Conservation (phyloP, 2,888 invertebrate species). For the Mallateleia sp. region DNA sequence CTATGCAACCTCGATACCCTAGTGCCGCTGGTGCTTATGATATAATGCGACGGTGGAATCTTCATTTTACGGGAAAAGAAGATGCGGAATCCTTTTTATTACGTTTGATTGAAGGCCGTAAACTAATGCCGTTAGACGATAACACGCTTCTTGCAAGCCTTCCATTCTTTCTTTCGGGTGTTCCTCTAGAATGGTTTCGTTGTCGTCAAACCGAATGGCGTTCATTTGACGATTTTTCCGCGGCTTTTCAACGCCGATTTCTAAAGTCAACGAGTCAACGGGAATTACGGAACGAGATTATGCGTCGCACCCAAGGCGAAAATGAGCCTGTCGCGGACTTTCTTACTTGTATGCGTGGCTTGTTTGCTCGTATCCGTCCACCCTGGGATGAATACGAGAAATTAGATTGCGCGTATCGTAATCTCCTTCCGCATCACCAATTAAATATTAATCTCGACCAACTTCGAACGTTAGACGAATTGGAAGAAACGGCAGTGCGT, state of each 20-base stretch:
- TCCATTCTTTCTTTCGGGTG: conserved; percentile 37
- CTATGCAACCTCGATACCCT: no score
- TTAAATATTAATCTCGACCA: not conserved
- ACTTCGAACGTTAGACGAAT: not conserved
- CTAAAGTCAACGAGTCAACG: not conserved
- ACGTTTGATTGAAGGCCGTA: conserved; percentile 17
- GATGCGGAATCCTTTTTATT: conserved; percentile 30
- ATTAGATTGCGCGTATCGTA: not conserved
- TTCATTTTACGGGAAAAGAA: conserved; percentile 28
- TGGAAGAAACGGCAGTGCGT: no score
- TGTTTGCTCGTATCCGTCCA: not conserved
- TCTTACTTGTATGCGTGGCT: not conserved
- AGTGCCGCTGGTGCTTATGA: conserved; percentile 15
- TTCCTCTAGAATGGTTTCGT: conserved; percentile 30
- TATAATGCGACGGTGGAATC: conserved; percentile 37
- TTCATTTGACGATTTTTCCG: not conserved
- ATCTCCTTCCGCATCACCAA: not conserved
- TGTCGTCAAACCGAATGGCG: not conserved
- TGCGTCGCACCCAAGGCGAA: not conserved
- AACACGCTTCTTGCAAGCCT: not conserved
- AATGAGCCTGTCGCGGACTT: not conserved
- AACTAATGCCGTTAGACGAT: conserved; percentile 19
- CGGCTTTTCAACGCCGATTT: not conserved
- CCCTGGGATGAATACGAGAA: not conserved
- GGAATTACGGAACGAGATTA: not conserved